phyloP scores from a whole-genome alignment of 2,888 invertebrate species.

The Malacosoma neustria region DNA sequence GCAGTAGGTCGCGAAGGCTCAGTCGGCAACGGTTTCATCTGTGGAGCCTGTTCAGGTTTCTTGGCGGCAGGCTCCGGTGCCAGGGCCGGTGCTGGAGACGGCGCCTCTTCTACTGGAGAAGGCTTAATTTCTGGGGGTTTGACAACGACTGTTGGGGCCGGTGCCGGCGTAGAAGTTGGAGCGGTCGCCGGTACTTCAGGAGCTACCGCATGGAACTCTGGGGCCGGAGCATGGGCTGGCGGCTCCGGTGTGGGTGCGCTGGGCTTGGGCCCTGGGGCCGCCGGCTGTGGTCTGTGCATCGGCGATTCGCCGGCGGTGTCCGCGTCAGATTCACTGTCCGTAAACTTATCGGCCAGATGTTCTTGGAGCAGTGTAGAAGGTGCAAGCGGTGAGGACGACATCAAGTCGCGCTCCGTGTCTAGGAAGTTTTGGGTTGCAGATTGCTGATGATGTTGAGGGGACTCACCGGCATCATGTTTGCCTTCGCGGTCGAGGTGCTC shows the following conservation, averaged over 20 bases:
- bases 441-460: slow-evolving; percentile 39
- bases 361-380: slow-evolving; percentile 49
- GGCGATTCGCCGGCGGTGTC: slow-evolving; percentile 65
- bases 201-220: slow-evolving; percentile 8
- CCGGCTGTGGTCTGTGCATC: slow-evolving; percentile 45
- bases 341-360: slow-evolving; percentile 71
- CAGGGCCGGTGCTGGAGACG: slow-evolving; percentile 22
- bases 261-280: slow-evolving; percentile 28
- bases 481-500: slow-evolving; percentile 81
- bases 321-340: slow-evolving; percentile 74
- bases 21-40: slow-evolving; percentile 14
- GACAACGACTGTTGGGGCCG: slow-evolving; percentile 6
- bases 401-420: slow-evolving; percentile 65
- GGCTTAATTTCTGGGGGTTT: slow-evolving; percentile 1
- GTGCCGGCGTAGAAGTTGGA: slow-evolving; percentile 15
- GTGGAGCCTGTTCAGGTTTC: slow-evolving; percentile 13
- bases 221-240: slow-evolving; percentile 18
- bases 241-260: slow-evolving; percentile 24
- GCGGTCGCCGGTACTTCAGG: slow-evolving; percentile 13
- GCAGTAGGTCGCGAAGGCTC: slow-evolving; percentile 33
- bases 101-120: slow-evolving; percentile 25
- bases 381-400: slow-evolving; percentile 45
- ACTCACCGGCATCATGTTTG: slow-evolving; percentile 41
- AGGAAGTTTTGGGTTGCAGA: slow-evolving; percentile 57
- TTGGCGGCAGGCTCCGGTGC: slow-evolving; percentile 13